These are phyloP conservation scores for Pentalonia nigronervosa DNA, from an alignment of 1,140 invertebrate species.

Conservation along the genomic window DNA sequence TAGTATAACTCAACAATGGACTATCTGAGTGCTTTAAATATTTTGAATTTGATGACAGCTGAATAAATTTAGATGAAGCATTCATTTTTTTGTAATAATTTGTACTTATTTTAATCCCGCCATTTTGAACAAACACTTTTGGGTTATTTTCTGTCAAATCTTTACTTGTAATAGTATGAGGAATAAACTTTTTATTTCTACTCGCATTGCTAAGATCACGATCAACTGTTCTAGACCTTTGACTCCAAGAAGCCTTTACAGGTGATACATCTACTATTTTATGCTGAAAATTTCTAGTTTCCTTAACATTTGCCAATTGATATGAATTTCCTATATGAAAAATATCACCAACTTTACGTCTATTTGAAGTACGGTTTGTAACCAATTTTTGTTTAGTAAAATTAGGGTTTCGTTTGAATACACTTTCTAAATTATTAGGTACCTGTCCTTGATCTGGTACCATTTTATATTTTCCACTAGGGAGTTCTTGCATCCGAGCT, in stretches of 20 bases:
- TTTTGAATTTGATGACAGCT: background rate
- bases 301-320: background rate
- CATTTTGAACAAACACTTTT: background rate
- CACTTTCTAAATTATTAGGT: conserved; percentile 4
- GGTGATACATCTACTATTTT: background rate
- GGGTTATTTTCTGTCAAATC: background rate
- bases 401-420: conserved; percentile 32
- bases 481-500: conserved; percentile 12
- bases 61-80: background rate
- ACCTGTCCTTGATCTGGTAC: conserved; percentile 18
- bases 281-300: background rate
- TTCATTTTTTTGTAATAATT: background rate
- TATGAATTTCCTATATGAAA: background rate
- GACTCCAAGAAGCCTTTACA: background rate
- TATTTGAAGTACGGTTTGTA: background rate
- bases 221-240: background rate
- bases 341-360: background rate
- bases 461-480: conserved; percentile 27
- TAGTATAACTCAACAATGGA: background rate
- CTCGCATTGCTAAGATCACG: background rate
- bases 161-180: conserved; percentile 31
- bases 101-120: background rate
- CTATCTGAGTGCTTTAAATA: conserved; percentile 16
- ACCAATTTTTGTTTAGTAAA: conserved; percentile 34
- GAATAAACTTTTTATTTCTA: background rate